Evolutionary conservation across 2,888 invertebrate species (phyloP).

Genomic region (Caenorhabditis doughertyi): DNA sequence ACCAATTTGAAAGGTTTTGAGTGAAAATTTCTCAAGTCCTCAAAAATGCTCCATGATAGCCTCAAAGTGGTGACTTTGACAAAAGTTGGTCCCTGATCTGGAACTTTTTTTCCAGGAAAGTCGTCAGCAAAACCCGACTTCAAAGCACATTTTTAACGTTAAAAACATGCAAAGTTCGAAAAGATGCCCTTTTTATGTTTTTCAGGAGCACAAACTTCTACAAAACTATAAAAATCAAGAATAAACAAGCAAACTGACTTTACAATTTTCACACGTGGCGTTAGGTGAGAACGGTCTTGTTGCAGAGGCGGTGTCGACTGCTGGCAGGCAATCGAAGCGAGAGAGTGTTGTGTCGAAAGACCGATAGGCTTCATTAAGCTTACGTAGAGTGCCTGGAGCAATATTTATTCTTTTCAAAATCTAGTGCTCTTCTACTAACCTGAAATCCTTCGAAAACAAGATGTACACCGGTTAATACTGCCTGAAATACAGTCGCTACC

Average conservation of each 20-base stretch:
- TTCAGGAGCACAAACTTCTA: too few species aligned
- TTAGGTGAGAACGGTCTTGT: constrained; percentile 82
- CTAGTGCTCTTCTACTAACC: constrained; percentile 31
- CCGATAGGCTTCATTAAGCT: constrained; percentile 67
- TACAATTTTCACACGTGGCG: constrained; percentile 81
- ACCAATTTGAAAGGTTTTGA: too few species aligned
- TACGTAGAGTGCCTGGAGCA: constrained; percentile 52
- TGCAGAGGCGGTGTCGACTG: constrained; percentile 78
- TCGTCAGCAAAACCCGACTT: too few species aligned
- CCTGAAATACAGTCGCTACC: constrained; percentile 68
- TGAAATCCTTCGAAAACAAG: constrained; percentile 63
- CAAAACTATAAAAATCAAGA: too few species aligned
- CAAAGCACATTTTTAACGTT: too few species aligned
- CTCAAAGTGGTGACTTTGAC: too few species aligned
- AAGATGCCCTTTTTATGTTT: too few species aligned
- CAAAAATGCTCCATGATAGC: too few species aligned
- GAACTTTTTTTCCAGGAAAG: background rate
- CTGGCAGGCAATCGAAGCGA: constrained; percentile 80
- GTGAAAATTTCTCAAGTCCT: too few species aligned
- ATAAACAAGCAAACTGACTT: constrained; percentile 73
- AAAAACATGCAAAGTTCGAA: too few species aligned
- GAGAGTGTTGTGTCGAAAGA: constrained; percentile 69
- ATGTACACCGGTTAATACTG: constrained; percentile 60
- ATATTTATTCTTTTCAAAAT: constrained; percentile 10
- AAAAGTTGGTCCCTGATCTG: too few species aligned